Conservation (phyloP, 2,888 invertebrate genomes). For the Cephus sareptanus region DNA sequence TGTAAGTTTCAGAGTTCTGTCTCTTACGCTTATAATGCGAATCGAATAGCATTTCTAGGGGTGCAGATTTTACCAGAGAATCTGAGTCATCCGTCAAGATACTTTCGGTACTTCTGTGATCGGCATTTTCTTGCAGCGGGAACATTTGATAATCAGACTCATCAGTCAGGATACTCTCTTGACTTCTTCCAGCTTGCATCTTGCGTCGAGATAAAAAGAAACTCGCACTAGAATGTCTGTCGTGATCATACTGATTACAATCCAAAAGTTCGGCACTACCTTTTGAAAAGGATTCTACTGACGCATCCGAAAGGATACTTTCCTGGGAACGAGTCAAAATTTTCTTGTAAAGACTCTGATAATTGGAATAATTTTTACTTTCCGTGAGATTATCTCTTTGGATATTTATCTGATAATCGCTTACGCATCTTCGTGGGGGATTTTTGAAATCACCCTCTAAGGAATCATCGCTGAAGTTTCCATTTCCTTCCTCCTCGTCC, state of each 20-base stretch:
- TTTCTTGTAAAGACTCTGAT: constrained; percentile 39
- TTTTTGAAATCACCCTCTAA: constrained; percentile 74
- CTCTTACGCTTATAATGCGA: constrained; percentile 66
- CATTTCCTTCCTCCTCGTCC: constrained; percentile 69
- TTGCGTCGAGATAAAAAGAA: constrained; percentile 81
- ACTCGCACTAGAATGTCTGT: constrained; percentile 74
- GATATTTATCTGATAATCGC: constrained; percentile 81
- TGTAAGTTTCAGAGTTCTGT: constrained; percentile 64
- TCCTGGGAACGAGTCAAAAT: constrained; percentile 56
- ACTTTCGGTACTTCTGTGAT: constrained; percentile 84
- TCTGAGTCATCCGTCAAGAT: constrained; percentile 84
- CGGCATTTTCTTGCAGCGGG: constrained; percentile 68
- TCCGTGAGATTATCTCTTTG: constrained; percentile 54
- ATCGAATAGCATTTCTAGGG: constrained; percentile 78
- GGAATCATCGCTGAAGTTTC: constrained; percentile 83
- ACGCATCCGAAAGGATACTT: constrained; percentile 59
- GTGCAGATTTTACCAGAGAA: constrained; percentile 79
- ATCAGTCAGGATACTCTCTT: constrained; percentile 82
- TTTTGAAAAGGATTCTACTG: constrained; percentile 56
- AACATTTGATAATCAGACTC: constrained; percentile 74
- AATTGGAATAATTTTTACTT: constrained; percentile 37
- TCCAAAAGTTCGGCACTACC: constrained; percentile 58
- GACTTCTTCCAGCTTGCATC: constrained; percentile 75
- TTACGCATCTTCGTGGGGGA: constrained; percentile 76
- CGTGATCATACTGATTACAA: constrained; percentile 55